Conservation (phyloP, 2,888 invertebrate genomes). For the Drosophila tripunctata region DNA sequence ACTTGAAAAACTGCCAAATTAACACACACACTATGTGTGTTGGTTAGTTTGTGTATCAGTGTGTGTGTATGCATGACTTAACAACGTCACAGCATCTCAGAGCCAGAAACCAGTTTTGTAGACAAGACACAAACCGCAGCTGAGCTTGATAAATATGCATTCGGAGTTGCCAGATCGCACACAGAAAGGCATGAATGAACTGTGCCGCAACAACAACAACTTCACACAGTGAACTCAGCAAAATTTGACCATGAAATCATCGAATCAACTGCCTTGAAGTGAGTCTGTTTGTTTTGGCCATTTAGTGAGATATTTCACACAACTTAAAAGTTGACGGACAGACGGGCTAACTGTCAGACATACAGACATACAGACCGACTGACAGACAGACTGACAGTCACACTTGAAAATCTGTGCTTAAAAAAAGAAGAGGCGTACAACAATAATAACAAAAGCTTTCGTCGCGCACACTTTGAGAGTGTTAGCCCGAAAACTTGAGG, state of each 20-base stretch:
- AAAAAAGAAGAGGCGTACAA: slow-evolving; percentile 28
- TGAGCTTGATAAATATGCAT: slow-evolving; percentile 1
- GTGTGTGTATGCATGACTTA: slow-evolving; percentile 1
- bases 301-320: slow-evolving; percentile 75
- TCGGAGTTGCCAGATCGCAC: slow-evolving; percentile 59
- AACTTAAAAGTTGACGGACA: slow-evolving; percentile 26
- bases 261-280: slow-evolving; percentile 56
- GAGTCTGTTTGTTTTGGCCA: slow-evolving; percentile 64
- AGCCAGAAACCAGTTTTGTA: slow-evolving; percentile 64
- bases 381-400: slow-evolving; percentile 35
- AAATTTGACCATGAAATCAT: slow-evolving; percentile 56
- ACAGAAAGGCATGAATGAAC: slow-evolving; percentile 47
- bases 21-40: slow-evolving; percentile 44
- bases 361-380: slow-evolving; percentile 17
- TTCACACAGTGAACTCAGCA: neutral
- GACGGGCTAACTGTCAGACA: slow-evolving; percentile 10
- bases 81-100: slow-evolving; percentile 35
- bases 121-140: slow-evolving; percentile 64
- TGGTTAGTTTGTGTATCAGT: neutral
- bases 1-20: slow-evolving; percentile 75
- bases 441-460: slow-evolving; percentile 27
- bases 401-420: slow-evolving; percentile 56
- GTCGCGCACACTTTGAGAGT: slow-evolving; percentile 29
- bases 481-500: slow-evolving; percentile 28
- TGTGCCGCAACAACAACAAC: slow-evolving; percentile 8